These are phyloP conservation scores for Eospalax fontanierii DNA, from an alignment of 2,797 vertebrate genomes.

Conservation along the genomic window DNA sequence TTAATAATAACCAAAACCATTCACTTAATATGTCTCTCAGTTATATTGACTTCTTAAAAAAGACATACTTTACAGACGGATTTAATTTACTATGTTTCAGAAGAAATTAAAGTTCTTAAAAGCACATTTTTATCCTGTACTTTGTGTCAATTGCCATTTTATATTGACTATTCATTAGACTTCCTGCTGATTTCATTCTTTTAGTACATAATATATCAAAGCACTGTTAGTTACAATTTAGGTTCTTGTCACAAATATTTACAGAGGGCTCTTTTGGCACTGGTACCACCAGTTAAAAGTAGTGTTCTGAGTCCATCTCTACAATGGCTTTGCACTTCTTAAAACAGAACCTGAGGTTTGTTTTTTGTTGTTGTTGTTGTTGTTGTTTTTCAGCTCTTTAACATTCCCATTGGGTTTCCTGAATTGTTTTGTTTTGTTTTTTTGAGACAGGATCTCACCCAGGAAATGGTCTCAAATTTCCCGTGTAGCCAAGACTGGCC, in stretches of 20 bases:
- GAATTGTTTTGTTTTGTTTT: background rate
- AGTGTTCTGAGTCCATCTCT: conserved; percentile 28
- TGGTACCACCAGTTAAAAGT: conserved; percentile 12
- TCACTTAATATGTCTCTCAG: conserved; percentile 72
- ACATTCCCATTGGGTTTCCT: background rate
- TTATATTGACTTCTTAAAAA: conserved; percentile 75
- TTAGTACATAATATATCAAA: conserved; percentile 71
- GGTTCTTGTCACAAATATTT: conserved; percentile 77
- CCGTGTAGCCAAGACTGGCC: background rate
- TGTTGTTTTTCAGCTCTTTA: too few species aligned
- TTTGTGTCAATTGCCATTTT: conserved; percentile 78
- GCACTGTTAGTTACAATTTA: conserved; percentile 79
- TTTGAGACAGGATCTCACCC: background rate
- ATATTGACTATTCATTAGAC: conserved; percentile 80
- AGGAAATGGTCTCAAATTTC: background rate
- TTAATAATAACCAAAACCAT: conserved; percentile 69
- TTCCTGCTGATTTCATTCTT: conserved; percentile 80
- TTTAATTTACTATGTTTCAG: conserved; percentile 78
- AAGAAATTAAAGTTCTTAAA: conserved; percentile 71
- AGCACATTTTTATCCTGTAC: conserved; percentile 68
- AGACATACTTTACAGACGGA: conserved; percentile 66
- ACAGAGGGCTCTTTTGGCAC: conserved; percentile 63
- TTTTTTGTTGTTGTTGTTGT: too few species aligned
- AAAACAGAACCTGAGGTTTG: conserved; percentile 9
- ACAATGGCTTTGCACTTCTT: background rate